A percentile compares a stretch with the other conserved stretches of the same genome.
phyloP scores from a whole-genome alignment of 2,888 invertebrate species.

The Bhutanitis thaidina region DNA sequence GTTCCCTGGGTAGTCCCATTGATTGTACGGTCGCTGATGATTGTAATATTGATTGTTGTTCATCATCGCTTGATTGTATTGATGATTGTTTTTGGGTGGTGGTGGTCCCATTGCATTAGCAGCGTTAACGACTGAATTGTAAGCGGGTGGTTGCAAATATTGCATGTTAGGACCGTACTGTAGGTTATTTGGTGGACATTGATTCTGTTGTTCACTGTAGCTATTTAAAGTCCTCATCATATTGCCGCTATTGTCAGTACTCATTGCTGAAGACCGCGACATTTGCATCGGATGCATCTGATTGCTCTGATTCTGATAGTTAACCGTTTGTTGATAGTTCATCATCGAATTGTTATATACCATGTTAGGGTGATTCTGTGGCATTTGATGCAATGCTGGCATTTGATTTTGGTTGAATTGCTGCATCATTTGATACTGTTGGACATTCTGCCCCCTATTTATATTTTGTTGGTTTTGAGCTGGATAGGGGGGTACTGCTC shows the following conservation, averaged over 20 bases:
- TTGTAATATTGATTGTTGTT: constrained; percentile 73
- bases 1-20: constrained; percentile 67
- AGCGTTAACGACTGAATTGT: constrained; percentile 64
- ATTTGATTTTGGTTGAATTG: constrained; percentile 60
- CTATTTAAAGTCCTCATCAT: constrained; percentile 66
- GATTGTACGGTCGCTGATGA: constrained; percentile 66
- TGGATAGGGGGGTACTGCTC: constrained; percentile 53
- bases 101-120: constrained; percentile 71
- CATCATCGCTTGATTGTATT: constrained; percentile 72
- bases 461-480: constrained; percentile 53
- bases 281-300: constrained; percentile 66
- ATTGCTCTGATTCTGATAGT: constrained; percentile 48
- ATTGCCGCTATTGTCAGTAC: constrained; percentile 68
- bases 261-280: constrained; percentile 72
- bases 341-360: constrained; percentile 50
- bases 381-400: constrained; percentile 33
- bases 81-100: constrained; percentile 71
- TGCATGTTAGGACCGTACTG: constrained; percentile 57
- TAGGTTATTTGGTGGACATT: constrained; percentile 37
- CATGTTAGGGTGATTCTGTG: constrained; percentile 48
- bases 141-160: constrained; percentile 65
- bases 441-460: constrained; percentile 56
- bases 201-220: constrained; percentile 58
- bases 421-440: constrained; percentile 63
- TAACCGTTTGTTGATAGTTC: constrained; percentile 52